A percentile compares a stretch with the other conserved stretches of the same genome.
Conservation (phyloP, 2,797 vertebrate genomes). For the Tarsius wallacei region DNA sequence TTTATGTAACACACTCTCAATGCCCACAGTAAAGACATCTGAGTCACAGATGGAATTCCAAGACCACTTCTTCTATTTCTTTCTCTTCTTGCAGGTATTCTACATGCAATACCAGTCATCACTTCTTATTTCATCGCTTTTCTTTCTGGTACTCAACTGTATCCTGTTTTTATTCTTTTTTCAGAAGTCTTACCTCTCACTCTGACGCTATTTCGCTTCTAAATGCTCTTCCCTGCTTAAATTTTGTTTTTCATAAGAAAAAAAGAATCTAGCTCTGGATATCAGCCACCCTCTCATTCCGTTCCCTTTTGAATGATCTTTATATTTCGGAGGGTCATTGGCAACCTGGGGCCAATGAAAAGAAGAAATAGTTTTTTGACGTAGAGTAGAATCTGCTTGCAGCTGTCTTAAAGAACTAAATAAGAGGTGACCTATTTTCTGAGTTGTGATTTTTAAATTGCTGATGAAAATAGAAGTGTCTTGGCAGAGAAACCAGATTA, state of each 20-base stretch:
- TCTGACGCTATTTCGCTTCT: slow-evolving; percentile 60
- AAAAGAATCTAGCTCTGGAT: background rate
- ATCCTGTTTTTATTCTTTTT: slow-evolving; percentile 56
- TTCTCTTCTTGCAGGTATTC: background rate
- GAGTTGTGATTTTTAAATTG: slow-evolving; percentile 70
- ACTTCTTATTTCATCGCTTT: slow-evolving; percentile 48
- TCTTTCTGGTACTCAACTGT: slow-evolving; percentile 24
- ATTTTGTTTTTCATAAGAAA: slow-evolving; percentile 62
- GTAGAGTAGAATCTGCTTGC: slow-evolving; percentile 28
- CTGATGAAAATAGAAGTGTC: slow-evolving; percentile 52
- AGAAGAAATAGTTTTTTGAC: slow-evolving; percentile 55
- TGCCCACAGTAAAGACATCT: background rate
- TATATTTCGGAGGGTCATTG: background rate
- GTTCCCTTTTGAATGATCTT: slow-evolving; percentile 57
- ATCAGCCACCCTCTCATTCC: background rate
- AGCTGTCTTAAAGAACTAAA: slow-evolving; percentile 56
- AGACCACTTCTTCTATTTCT: background rate
- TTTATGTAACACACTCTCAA: background rate
- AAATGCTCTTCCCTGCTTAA: background rate
- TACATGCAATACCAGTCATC: background rate
- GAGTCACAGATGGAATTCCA: background rate
- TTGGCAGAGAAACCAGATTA: background rate
- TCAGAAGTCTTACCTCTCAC: slow-evolving; percentile 13
- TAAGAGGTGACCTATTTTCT: slow-evolving; percentile 63
- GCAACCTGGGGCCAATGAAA: slow-evolving; percentile 37